phyloP scores from a whole-genome alignment of 2,113 vertebrate genomes.

The Leptodactylus fuscus region DNA sequence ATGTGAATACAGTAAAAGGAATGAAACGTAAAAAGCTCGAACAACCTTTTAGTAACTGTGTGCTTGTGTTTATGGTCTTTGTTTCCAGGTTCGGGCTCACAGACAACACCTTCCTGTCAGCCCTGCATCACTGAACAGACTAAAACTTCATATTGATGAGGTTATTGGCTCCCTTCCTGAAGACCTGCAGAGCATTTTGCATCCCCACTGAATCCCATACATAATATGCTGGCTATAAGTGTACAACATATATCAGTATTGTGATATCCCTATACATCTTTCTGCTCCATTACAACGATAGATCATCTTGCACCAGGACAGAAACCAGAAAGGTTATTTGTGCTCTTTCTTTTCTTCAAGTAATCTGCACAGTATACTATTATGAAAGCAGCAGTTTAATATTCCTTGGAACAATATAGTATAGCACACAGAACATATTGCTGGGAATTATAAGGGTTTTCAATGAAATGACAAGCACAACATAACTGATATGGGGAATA shows the following conservation, averaged over 20 bases:
- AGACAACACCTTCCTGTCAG: conserved; percentile 82
- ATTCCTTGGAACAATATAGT: background rate
- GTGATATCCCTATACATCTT: background rate
- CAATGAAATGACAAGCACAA: conserved; percentile 24
- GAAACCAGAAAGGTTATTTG: too few species aligned
- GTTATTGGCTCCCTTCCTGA: conserved; percentile 79
- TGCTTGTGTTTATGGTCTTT: background rate
- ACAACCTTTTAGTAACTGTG: background rate
- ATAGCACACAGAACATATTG: background rate
- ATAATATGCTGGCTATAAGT: background rate
- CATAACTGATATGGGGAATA: background rate
- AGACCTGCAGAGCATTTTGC: conserved; percentile 84
- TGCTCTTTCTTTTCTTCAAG: too few species aligned
- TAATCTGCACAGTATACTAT: background rate
- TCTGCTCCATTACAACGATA: background rate
- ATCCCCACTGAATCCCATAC: conserved; percentile 36
- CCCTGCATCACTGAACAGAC: conserved; percentile 75
- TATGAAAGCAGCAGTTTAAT: background rate
- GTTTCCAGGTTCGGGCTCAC: conserved; percentile 77
- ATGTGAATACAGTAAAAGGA: too few species aligned
- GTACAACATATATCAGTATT: background rate
- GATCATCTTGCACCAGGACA: background rate
- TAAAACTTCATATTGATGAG: conserved; percentile 73
- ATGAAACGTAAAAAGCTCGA: too few species aligned
- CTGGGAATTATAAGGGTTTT: background rate